Evolutionary conservation across 2,888 invertebrate species (phyloP), one percentile per base, ranked within the genome.

Genomic region (Diarsia mendica): DNA sequence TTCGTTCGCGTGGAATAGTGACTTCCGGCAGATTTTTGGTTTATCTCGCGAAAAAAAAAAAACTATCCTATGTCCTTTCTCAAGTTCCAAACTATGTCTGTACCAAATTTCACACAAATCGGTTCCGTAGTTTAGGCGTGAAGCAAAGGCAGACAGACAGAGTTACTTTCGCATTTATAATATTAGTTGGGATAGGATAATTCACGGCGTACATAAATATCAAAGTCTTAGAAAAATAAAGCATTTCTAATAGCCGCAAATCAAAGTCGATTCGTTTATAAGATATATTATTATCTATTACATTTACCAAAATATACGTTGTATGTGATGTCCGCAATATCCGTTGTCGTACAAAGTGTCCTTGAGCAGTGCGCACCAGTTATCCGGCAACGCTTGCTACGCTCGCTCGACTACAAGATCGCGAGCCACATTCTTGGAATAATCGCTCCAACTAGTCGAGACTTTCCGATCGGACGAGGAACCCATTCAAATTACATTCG

Each of bases 401-500:
- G 63, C 55, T n/a, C 46, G 53, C 51, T 23, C 46, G 10, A 63
- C 60, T 66, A 75, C 65, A 51, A 73, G 71, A 55, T 64, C 39
- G 68, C 53, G 51, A 76, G 33, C 74, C 74, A 76, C 79, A 80
- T 79, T 82, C 74, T 67, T 65, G 73, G 55, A 65, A 72, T 77
- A 67, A 64, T 68, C 67, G 73, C 67, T 71, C 67, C 64, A 72
- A 76, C 46, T 68, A 65, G 55, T 60, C 49, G 67, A 66, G 78
- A 69, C 55, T 60, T 75, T 68, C 64, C 70, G 51, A 77, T 80
- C 65, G 66, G 49, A 58, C 60, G 64, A 58, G 77, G 64, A 72
- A 65, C 65, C 77, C 76, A 79, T 78, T 82, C 77, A 69, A 81
- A 84, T 82, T 72, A 76, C 69, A 73, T 79, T 83, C 44, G 75